These are phyloP conservation scores for Porites divaricata DNA, from an alignment of 92 coral and sea anemone genomes.

Conservation along the genomic window DNA sequence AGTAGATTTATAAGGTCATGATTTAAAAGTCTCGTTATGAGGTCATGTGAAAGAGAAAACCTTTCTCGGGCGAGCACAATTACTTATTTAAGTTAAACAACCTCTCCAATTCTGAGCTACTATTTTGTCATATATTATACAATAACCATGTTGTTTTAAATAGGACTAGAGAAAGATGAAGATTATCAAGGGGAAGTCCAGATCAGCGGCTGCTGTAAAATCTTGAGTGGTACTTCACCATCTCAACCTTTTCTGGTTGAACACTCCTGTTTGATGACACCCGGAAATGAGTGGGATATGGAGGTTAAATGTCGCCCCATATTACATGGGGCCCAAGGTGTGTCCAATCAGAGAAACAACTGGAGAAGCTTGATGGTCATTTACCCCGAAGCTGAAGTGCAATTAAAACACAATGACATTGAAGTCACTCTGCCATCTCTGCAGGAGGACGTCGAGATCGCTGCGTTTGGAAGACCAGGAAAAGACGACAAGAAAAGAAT, in stretches of 20 bases:
- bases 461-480: slow-evolving; percentile 52
- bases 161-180: background rate
- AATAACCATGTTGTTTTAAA: background rate
- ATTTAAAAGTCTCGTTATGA: too few species aligned
- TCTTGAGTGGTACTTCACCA: background rate
- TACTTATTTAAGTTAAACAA: too few species aligned
- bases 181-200: background rate
- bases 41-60: too few species aligned
- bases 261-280: slow-evolving; percentile 19
- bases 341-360: background rate
- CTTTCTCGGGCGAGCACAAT: too few species aligned
- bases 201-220: slow-evolving; percentile 20
- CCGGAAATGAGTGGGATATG: slow-evolving; percentile 23
- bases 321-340: background rate
- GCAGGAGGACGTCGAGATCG: slow-evolving; percentile 18
- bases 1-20: too few species aligned
- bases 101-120: too few species aligned
- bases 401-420: slow-evolving; percentile 35
- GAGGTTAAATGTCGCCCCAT: slow-evolving; percentile 12
- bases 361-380: slow-evolving; percentile 17
- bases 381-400: slow-evolving; percentile 16
- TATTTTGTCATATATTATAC: too few species aligned
- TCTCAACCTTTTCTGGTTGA: background rate
- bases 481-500: slow-evolving; percentile 40
- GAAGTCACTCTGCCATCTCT: slow-evolving; percentile 13